phyloP scores from a whole-genome alignment of 2,888 invertebrate species.

The Zaprionus lineosus region DNA sequence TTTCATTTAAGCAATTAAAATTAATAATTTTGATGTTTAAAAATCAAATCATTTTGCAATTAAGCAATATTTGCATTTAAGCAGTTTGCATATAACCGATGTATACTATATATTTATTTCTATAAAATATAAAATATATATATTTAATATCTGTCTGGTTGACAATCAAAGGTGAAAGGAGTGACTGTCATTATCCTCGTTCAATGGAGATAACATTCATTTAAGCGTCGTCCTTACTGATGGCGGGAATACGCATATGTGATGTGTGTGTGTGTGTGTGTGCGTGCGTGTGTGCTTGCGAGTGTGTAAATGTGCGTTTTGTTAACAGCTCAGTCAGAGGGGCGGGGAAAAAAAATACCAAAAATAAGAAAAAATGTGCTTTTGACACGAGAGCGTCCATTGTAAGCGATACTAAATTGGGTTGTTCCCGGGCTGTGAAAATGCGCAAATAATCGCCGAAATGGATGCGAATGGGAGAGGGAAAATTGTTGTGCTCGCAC shows the following conservation, averaged over 20 bases:
- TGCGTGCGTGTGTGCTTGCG: conserved; percentile 7
- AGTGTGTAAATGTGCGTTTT: conserved; percentile 39
- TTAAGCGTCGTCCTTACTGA: too few species aligned
- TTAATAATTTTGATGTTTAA: too few species aligned
- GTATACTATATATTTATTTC: too few species aligned
- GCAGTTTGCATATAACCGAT: too few species aligned
- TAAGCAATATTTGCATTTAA: too few species aligned
- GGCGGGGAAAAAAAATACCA: background rate
- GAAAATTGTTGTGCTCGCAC: conserved; percentile 17
- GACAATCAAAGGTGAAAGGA: too few species aligned
- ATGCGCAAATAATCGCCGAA: conserved; percentile 32
- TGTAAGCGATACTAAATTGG: conserved; percentile 78
- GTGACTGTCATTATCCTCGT: conserved; percentile 18
- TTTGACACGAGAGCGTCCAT: conserved; percentile 79
- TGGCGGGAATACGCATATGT: conserved; percentile 17
- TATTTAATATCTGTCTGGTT: too few species aligned
- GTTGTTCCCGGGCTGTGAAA: conserved; percentile 56
- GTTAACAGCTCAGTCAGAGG: too few species aligned
- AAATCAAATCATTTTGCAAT: too few species aligned
- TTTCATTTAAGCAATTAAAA: too few species aligned
- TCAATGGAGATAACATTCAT: conserved; percentile 49
- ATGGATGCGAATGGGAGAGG: conserved; percentile 30
- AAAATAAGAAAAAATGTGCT: conserved; percentile 64
- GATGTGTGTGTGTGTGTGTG: conserved; percentile 11
- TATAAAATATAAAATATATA: too few species aligned